phyloP scores from a whole-genome alignment of 2,888 invertebrate species.

The Aelia acuminata region DNA sequence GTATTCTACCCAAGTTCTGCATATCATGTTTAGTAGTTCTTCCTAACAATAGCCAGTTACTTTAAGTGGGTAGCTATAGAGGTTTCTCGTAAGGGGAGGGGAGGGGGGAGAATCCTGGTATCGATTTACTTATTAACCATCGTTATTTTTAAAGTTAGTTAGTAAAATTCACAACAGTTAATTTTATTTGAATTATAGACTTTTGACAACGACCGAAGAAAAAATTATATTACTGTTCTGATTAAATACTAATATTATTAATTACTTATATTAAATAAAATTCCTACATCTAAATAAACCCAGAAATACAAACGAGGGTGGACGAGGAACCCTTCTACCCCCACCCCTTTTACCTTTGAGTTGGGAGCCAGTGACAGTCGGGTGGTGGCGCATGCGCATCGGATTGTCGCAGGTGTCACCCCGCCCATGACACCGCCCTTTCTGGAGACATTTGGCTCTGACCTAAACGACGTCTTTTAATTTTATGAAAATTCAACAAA shows the following conservation, averaged over 20 bases:
- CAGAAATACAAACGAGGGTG: not conserved
- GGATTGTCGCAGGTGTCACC: constrained; percentile 43
- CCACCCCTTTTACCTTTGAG: not conserved
- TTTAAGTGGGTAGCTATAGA: not conserved
- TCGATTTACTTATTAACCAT: not conserved
- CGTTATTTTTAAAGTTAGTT: no score
- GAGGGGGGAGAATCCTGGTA: not conserved
- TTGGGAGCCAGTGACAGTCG: not conserved
- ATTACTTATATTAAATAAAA: no score
- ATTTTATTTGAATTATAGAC: no score
- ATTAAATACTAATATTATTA: no score
- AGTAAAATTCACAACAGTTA: no score
- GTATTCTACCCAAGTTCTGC: not conserved
- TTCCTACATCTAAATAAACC: no score
- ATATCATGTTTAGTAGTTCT: constrained; percentile 4
- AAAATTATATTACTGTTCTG: no score
- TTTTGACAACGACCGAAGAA: no score
- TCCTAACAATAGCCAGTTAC: not conserved
- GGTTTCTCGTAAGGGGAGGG: not conserved
- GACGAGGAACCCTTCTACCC: not conserved
- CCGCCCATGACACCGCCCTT: constrained; percentile 41
- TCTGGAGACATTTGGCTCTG: not conserved
- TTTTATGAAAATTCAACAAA: not conserved
- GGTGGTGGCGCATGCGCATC: constrained; percentile 29
- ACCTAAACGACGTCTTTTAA: not conserved